These are phyloP conservation scores for Micrasema minimum DNA, from an alignment of 1,140 invertebrate genomes.

Conservation along the genomic window DNA sequence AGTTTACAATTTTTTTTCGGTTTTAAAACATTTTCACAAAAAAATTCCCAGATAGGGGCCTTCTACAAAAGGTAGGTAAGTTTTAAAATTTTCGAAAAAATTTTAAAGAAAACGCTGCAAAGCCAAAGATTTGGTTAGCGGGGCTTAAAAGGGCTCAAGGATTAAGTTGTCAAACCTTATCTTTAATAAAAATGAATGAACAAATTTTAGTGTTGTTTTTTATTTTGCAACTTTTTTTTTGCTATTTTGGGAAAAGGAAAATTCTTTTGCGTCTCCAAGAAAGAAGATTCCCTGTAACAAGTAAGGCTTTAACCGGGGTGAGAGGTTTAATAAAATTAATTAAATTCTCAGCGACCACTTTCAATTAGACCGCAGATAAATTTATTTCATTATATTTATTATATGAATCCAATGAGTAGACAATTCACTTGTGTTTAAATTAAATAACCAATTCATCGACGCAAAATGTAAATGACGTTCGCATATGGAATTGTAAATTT, in stretches of 20 bases:
- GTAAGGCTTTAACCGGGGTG: background rate
- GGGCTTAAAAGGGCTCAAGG: too few relatives aligned
- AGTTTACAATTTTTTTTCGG: too few relatives aligned
- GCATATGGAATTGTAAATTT: conserved; percentile 4
- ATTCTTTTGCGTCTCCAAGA: background rate
- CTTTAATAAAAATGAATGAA: too few relatives aligned
- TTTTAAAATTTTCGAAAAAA: too few relatives aligned
- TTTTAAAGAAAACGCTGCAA: too few relatives aligned
- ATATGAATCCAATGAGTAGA: background rate
- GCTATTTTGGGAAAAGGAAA: background rate
- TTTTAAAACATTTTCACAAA: too few relatives aligned
- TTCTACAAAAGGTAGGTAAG: too few relatives aligned
- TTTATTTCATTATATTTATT: conserved; percentile 1
- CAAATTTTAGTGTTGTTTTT: too few relatives aligned
- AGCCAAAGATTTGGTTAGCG: too few relatives aligned
- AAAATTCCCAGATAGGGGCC: too few relatives aligned
- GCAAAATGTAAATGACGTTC: conserved; percentile 21
- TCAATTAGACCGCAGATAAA: conserved; percentile 12
- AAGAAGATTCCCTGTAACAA: background rate
- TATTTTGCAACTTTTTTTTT: too few relatives aligned
- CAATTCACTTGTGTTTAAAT: conserved; percentile 24
- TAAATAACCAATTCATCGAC: conserved; percentile 4
- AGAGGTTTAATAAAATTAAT: background rate
- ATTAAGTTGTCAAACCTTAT: too few relatives aligned
- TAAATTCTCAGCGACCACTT: conserved; percentile 7